Evolutionary conservation across 35 echinoderm and acorn worm genomes (phyloP), one percentile per base, ranked within the genome.

Genomic region (Ophiothrix spiculata): DNA sequence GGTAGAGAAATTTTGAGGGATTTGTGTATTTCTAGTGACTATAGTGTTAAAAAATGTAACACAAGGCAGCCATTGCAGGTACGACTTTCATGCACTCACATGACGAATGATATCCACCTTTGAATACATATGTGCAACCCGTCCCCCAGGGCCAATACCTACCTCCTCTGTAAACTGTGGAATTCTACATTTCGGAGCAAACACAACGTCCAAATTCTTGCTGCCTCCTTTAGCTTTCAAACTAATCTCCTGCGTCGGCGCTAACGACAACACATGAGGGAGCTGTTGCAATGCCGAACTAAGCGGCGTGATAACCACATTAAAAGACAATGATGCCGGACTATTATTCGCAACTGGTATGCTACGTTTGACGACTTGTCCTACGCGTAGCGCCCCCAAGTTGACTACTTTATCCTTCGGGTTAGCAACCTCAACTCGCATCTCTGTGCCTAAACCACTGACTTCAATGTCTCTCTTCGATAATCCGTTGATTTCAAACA

Each of bases 101-200:
- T n/a, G n/a, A n/a, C n/a, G n/a, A n/a, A n/a, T n/a, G n/a, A n/a
- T n/a, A n/a, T n/a, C n/a, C n/a, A n/a, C n/a, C n/a, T n/a, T n/a
- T n/a, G n/a, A n/a, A n/a, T n/a, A n/a, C n/a, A n/a, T n/a, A n/a
- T n/a, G n/a, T n/a, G n/a, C n/a, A n/a, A n/a, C n/a, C n/a, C n/a
- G n/a, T n/a, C n/a, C n/a, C n/a, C n/a, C n/a, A n/a, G n/a, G n/a
- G n/a, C n/a, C n/a, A n/a, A n/a, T 0, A 56, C 79, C 90, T 83
- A 93, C 91, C 95, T 97, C 91, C 77, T 97, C 91, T 1, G 91
- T 93, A 56, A 97, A 97, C 42, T 97, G 91, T 56, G 94, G 95
- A 60, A 97, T 97, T 32, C 95, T 88, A 77, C 91, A 93, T 81
- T 97, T 97, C 6, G 95, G 95, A 21, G 86, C 85, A 73, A 97